Evolutionary conservation across 2,888 invertebrate species (phyloP), one percentile per base, ranked within the genome.

Genomic region (Barypeithes pellucidus): DNA sequence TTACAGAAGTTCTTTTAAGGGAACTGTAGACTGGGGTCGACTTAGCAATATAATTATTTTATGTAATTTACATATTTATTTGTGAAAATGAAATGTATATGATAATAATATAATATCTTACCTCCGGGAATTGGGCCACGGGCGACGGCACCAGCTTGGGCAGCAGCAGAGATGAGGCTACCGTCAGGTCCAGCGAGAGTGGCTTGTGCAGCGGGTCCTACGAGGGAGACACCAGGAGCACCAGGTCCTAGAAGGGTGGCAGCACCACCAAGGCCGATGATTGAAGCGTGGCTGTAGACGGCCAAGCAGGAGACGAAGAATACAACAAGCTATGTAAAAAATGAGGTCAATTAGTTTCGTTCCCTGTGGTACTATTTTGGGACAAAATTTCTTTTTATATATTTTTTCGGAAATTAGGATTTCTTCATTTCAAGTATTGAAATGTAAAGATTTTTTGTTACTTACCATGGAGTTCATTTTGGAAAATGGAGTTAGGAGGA

Each of bases 151-250:
- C 88, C 75, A 86, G 0, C 77, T 85, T 83, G 0, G 85, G 87
- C 63, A 86, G 86, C 54, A 85, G 87, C 24, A 85, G 86, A 12
- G 86, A 86, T 45, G 86, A 87, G 24, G 86, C 86, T 57, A 82
- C 85, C 67, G 87, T 88, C 85, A 22, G 84, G 85, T 60, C 85
- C 85, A 8, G 80, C 43, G 2, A 82, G 71, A n/a, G 77, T 73
- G 9, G 80, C 82, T 54, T 78, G 70, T 12, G 83, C 80, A 16
- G 83, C 81, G 12, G 84, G 83, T 22, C 84, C 84, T 52, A 76
- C 74, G 9, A 84, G 67, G 12, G 81, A 75, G 24, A 80, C 84
- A 18, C 83, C 83, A n/a, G 84, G 83, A 65, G 79, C 78, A 52
- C 77, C 79, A 24, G 84, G 84, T 3, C 83, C 83, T 16, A 83